Conservation (phyloP, 2,888 invertebrate species). For the Ormyrus nitidulus region DNA sequence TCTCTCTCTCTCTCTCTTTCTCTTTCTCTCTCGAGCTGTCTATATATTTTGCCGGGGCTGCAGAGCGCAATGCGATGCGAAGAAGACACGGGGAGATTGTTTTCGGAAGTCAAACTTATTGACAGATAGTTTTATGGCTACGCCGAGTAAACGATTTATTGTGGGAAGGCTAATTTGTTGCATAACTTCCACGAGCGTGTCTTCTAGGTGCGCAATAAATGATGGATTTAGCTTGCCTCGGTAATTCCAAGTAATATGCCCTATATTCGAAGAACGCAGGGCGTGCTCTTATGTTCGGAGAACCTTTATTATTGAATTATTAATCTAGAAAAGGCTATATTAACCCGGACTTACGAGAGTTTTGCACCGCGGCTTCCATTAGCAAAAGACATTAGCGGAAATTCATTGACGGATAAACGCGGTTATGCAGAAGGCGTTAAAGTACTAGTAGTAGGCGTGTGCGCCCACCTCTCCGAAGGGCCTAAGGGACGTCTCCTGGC, state of each 20-base stretch:
- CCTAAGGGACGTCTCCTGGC: constrained; percentile 29
- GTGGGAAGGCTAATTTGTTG: too few relatives aligned
- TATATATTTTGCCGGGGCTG: not conserved
- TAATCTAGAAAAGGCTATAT: too few relatives aligned
- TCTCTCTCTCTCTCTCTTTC: not conserved
- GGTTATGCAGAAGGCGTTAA: constrained; percentile 9
- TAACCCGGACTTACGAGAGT: constrained; percentile 4
- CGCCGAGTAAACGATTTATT: not conserved
- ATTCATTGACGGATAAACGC: constrained; percentile 44
- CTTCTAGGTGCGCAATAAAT: too few relatives aligned
- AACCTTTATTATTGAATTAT: too few relatives aligned
- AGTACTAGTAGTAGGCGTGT: constrained; percentile 9
- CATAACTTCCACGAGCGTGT: too few relatives aligned
- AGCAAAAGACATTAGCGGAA: constrained; percentile 30
- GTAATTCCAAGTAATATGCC: too few relatives aligned
- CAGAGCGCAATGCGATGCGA: not conserved
- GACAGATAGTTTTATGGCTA: constrained; percentile 1
- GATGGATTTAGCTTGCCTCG: too few relatives aligned
- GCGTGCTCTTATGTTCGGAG: too few relatives aligned
- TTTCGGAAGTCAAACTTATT: constrained; percentile 17
- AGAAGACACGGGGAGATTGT: not conserved
- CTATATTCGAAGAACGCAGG: not conserved
- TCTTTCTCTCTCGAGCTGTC: not conserved
- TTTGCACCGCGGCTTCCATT: constrained; percentile 35
- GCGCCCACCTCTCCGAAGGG: not conserved